These are phyloP conservation scores for Melanotus villosus DNA, from an alignment of 2,888 invertebrate genomes.

Conservation along the genomic window DNA sequence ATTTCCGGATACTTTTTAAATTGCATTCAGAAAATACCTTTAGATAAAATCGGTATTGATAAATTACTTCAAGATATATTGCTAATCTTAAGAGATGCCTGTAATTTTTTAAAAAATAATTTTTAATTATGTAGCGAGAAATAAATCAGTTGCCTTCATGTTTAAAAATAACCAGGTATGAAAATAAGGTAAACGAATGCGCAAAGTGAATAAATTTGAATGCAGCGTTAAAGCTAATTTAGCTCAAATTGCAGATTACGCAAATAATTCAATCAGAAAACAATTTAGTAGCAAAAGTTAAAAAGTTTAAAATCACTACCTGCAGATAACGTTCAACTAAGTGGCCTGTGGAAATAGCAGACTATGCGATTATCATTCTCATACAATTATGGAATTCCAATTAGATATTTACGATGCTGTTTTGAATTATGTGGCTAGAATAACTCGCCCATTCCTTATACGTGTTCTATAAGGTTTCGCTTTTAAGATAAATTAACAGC, in stretches of 20 bases:
- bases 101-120: not conserved
- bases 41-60: constrained; percentile 20
- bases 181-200: too few relatives aligned
- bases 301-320: not conserved
- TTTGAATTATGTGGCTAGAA: constrained; percentile 9
- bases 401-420: constrained; percentile 12
- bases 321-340: too few relatives aligned
- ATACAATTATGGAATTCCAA: constrained; percentile 16
- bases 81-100: not conserved
- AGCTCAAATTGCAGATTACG: not conserved
- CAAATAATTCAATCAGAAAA: not conserved
- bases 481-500: too few relatives aligned
- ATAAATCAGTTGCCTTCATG: too few relatives aligned
- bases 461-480: not conserved
- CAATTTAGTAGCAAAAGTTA: not conserved
- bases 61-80: not conserved
- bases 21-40: not conserved
- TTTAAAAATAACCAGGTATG: too few relatives aligned
- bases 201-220: not conserved
- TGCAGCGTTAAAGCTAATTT: not conserved
- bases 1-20: constrained; percentile 24
- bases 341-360: too few relatives aligned
- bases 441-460: constrained; percentile 9
- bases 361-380: not conserved
- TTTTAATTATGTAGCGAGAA: not conserved